Base-by-base conservation (phyloP, 2,797 vertebrate genomes). In the Hydrocynus forskahlii region DNA sequence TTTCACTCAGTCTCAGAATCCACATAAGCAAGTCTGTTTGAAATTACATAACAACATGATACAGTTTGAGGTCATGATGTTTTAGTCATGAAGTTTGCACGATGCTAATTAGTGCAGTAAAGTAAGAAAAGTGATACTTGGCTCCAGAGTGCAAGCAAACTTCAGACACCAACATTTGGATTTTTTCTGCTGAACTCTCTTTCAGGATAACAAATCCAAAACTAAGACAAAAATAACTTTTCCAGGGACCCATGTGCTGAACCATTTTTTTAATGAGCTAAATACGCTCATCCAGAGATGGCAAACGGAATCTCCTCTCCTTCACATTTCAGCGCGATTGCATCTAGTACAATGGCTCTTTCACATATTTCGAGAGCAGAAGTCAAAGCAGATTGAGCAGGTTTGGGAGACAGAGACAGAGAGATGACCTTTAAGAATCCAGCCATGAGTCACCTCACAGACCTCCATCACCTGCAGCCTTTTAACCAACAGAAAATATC, bases 381-480 rank as follows among this genome's bases (percentile, higher is more conserved):
- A 72, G 75, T 84, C 80, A 81, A 84, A 81, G 83, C 76, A 59
- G 59, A 80, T 50, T 70, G 54, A 72, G 60, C 29, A 7, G 43
- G 66, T 52, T 68, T 76, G 76, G 59, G 54, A 64, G 43, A 67
- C 40, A 79, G 74, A 64, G 50, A 55, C 50, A 81, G 69, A 64
- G 38, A 64, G 70, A 60, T 84, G 83, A 68, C 71, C 71, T 87
- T 86, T 78, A 79, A 63, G 40, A 73, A 50, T 23, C 54, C 57
- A 76, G 62, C 73, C 67, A 75, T 75, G 48, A 82, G 67, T 81
- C 75, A 78, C 38, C 52, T 40, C 74, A 21, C 75, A 78, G 66
- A 80, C 48, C 78, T 62, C 29, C 71, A 70, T 66, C 75, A 81
- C 55, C 76, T 60, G 48, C 50, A 21, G 54, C 19, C 72, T 75